A percentile compares a stretch with the other conserved stretches of the same genome.
Evolutionary conservation across 2,888 invertebrate genomes (phyloP).

Genomic region (Scaptodrosophila latifasciaeformis): DNA sequence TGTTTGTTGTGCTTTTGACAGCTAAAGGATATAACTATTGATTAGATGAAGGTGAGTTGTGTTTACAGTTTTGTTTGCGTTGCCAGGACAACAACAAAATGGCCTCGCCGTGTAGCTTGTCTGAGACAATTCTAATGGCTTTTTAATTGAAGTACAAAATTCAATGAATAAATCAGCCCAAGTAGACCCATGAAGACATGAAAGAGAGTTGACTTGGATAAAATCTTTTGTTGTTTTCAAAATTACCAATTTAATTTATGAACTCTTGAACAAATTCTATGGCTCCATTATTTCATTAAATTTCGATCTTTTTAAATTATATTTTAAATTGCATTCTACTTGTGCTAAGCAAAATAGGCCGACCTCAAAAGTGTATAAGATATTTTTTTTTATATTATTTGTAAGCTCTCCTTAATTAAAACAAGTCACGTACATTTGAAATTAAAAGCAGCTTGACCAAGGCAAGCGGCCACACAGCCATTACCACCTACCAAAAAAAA

Average conservation of each 20-base stretch:
- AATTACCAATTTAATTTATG: not conserved
- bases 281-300: too few species aligned
- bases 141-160: constrained; percentile 60
- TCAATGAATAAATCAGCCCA: constrained; percentile 61
- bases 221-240: too few species aligned
- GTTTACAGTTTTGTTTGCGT: constrained; percentile 43
- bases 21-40: constrained; percentile 58
- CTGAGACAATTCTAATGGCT: constrained; percentile 44
- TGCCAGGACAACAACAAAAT: constrained; percentile 53
- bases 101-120: not conserved
- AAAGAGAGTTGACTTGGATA: too few species aligned
- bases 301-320: too few species aligned
- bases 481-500: too few species aligned
- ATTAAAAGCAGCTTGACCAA: constrained; percentile 52
- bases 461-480: too few species aligned
- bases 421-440: constrained; percentile 62
- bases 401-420: too few species aligned
- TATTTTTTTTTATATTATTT: too few species aligned
- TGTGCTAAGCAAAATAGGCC: too few species aligned
- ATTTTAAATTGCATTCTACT: too few species aligned
- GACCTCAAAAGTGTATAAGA: constrained; percentile 15
- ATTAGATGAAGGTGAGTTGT: constrained; percentile 36
- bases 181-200: too few species aligned
- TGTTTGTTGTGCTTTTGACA: constrained; percentile 48
- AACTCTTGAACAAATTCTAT: not conserved